Evolutionary conservation across 2,113 vertebrate genomes (phyloP).

Genomic region (Vireo altiloquus): DNA sequence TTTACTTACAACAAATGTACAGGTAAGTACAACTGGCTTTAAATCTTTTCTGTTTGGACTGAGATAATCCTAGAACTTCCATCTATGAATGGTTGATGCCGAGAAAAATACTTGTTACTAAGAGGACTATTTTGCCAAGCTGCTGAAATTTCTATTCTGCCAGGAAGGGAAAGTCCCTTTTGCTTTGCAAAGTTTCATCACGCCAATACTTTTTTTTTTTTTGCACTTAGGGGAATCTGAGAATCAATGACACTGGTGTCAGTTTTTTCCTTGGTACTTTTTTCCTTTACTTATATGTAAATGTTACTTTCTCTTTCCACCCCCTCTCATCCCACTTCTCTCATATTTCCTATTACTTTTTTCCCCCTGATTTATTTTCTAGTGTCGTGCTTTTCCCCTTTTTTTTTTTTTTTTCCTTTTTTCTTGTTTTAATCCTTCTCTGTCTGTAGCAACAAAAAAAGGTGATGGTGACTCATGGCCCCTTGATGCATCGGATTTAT

Average conservation of each 20-base stretch:
- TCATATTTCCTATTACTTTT: neutral
- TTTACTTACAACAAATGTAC: neutral
- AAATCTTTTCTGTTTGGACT: neutral
- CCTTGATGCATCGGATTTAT: neutral
- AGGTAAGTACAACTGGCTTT: neutral
- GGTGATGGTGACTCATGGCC: neutral
- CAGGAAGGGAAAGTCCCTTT: neutral
- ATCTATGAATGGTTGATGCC: neutral
- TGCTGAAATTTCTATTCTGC: neutral
- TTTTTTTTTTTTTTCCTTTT: neutral
- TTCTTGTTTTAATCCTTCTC: neutral
- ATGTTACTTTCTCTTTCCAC: neutral
- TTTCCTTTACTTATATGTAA: neutral
- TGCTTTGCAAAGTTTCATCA: neutral
- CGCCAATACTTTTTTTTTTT: neutral
- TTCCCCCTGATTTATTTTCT: neutral
- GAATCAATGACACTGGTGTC: neutral
- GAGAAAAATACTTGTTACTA: neutral
- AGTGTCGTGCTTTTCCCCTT: neutral
- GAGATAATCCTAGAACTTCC: neutral
- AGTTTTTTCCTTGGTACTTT: slow-evolving; percentile 39
- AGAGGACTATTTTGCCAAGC: neutral
- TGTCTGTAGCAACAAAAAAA: neutral
- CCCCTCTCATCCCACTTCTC: neutral
- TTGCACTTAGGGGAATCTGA: neutral